Conservation (phyloP, 1,140 invertebrate species). For the Bombus sibiricus region DNA sequence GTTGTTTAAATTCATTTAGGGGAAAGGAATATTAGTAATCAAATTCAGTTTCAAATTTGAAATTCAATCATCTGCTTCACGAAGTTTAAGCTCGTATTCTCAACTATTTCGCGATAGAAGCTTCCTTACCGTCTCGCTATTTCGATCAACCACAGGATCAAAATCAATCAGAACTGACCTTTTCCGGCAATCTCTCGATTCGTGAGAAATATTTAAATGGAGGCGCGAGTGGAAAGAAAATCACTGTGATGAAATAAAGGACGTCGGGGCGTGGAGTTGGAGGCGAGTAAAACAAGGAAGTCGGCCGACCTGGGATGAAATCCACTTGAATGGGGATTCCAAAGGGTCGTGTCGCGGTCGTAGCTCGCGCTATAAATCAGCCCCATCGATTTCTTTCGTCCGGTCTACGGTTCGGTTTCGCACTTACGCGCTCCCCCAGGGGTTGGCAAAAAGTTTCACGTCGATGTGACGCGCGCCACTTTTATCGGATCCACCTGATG, state of each 20-base stretch:
- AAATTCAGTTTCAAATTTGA: too few relatives aligned
- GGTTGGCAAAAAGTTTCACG: slow-evolving; percentile 51
- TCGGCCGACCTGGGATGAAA: slow-evolving; percentile 51
- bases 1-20: too few relatives aligned
- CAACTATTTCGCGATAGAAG: background rate
- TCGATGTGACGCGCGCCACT: background rate
- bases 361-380: slow-evolving; percentile 73
- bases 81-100: background rate
- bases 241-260: background rate
- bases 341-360: slow-evolving; percentile 64
- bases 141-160: background rate
- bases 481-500: slow-evolving; percentile 52
- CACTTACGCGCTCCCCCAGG: slow-evolving; percentile 3
- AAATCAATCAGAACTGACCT: background rate
- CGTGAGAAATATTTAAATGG: background rate
- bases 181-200: background rate
- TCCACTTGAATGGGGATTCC: slow-evolving; percentile 55
- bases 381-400: slow-evolving; percentile 67
- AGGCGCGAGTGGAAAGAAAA: background rate
- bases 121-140: background rate
- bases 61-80: background rate
- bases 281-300: background rate
- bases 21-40: too few relatives aligned
- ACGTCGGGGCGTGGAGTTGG: background rate
- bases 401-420: slow-evolving; percentile 45